Percentiles rank a stretch among this genome's conserved stretches.
Evolutionary conservation across 2,797 vertebrate species (phyloP).

Genomic region (Acrossocheilus wenchowensis): DNA sequence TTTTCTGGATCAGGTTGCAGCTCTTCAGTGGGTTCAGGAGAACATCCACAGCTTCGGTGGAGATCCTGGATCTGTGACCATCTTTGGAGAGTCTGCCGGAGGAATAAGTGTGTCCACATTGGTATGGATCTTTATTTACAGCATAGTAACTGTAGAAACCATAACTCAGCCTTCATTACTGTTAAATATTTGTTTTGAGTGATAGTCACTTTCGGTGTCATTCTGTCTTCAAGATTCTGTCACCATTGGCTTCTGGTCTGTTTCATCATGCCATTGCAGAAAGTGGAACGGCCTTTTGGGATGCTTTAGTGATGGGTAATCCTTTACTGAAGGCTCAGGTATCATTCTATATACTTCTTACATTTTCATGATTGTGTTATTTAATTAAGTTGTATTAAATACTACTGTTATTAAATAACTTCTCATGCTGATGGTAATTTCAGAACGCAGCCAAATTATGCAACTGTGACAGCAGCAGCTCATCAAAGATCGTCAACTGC

Average conservation of each 20-base stretch:
- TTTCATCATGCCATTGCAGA: slow-evolving; percentile 76
- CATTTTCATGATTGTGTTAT: neutral
- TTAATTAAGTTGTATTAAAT: neutral
- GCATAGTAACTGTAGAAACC: neutral
- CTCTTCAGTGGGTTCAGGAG: slow-evolving; percentile 78
- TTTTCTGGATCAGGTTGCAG: slow-evolving; percentile 78
- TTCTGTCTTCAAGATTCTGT: slow-evolving; percentile 70
- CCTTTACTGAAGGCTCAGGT: slow-evolving; percentile 64
- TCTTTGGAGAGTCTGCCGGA: slow-evolving; percentile 82
- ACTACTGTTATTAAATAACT: neutral
- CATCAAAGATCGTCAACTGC: slow-evolving; percentile 68
- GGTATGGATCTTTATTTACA: slow-evolving; percentile 62
- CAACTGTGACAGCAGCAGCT: slow-evolving; percentile 70
- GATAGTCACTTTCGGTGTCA: neutral
- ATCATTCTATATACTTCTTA: neutral
- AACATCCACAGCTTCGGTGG: slow-evolving; percentile 81
- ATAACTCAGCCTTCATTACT: neutral
- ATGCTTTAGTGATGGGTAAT: rapidly evolving
- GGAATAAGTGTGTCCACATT: slow-evolving; percentile 73
- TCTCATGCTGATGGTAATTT: neutral
- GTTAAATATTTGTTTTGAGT: neutral
- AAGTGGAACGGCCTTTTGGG: slow-evolving; percentile 73
- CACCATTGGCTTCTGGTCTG: slow-evolving; percentile 73
- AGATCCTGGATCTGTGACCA: slow-evolving; percentile 75
- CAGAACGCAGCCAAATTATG: slow-evolving; percentile 70